Evolutionary conservation across 2,113 vertebrate species (phyloP).

Genomic region (Varanus salvator): DNA sequence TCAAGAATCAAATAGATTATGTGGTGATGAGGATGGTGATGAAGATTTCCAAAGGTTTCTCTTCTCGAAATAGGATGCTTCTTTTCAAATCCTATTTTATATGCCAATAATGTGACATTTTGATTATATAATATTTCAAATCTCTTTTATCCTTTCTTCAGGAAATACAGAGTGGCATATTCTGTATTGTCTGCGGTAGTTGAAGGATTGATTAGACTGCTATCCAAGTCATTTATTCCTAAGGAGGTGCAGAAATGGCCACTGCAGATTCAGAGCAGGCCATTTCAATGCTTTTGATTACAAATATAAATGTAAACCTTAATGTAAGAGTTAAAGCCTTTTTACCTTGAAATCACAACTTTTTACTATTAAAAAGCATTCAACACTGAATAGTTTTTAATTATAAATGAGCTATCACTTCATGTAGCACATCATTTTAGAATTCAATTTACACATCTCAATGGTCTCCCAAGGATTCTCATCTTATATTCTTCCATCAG

Average conservation of each 20-base stretch:
- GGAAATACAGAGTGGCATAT: conserved; percentile 23
- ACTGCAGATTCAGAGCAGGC: conserved; percentile 14
- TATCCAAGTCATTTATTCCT: conserved; percentile 38
- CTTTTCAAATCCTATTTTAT: conserved; percentile 49
- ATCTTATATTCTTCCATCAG: background rate
- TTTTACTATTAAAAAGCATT: background rate
- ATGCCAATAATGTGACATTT: conserved; percentile 58
- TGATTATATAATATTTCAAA: conserved; percentile 53
- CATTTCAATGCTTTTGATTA: background rate
- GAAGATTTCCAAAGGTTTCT: conserved; percentile 10
- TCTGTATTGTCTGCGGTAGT: conserved; percentile 51
- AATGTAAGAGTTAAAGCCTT: background rate
- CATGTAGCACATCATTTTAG: background rate
- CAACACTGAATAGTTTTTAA: background rate
- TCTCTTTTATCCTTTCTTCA: background rate
- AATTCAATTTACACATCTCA: background rate
- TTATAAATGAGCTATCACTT: conserved; percentile 12
- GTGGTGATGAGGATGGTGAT: too few relatives aligned
- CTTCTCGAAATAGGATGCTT: conserved; percentile 46
- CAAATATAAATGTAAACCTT: background rate
- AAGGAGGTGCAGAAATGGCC: background rate
- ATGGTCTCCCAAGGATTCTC: conserved; percentile 2
- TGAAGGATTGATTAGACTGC: conserved; percentile 56
- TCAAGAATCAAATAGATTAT: background rate
- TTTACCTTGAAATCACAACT: conserved; percentile 28